A percentile compares a stretch with the other conserved stretches of the same genome.
phyloP scores from a whole-genome alignment of 2,888 invertebrate genomes.

The Monoplex corrugatus region DNA sequence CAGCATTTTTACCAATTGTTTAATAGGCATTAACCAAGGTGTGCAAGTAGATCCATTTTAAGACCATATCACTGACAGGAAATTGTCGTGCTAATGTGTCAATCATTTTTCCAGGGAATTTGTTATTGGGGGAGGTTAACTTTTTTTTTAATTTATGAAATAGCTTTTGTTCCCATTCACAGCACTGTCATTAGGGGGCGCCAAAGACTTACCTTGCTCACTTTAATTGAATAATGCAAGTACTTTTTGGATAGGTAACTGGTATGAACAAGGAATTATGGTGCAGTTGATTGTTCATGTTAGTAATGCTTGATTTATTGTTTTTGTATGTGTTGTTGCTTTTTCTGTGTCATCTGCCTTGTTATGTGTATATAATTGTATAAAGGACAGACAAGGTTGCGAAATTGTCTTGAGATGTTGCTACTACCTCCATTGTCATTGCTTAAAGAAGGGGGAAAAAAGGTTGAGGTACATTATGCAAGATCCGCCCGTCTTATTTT shows the following conservation, averaged over 20 bases:
- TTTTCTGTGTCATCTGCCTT: neutral
- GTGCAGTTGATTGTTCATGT: neutral
- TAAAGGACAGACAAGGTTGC: neutral
- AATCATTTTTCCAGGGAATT: too few species aligned
- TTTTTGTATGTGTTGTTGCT: neutral
- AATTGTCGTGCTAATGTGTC: too few species aligned
- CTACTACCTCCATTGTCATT: slow-evolving; percentile 21
- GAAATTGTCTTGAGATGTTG: neutral
- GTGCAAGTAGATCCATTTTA: too few species aligned
- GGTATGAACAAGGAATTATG: neutral
- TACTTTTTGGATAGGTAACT: neutral
- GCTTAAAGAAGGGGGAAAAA: neutral
- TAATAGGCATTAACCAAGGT: too few species aligned
- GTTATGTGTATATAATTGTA: slow-evolving; percentile 31
- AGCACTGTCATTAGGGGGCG: neutral
- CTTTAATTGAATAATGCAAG: neutral
- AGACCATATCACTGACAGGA: too few species aligned
- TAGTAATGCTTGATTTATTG: neutral
- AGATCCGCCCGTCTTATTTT: too few species aligned
- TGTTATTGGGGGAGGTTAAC: neutral
- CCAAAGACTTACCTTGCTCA: neutral
- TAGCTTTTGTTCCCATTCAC: neutral
- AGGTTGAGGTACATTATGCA: too few species aligned
- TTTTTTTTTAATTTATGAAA: neutral
- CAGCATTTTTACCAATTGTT: too few species aligned